Conservation (phyloP, 2,113 vertebrate species). For the Bagarius yarrelli region DNA sequence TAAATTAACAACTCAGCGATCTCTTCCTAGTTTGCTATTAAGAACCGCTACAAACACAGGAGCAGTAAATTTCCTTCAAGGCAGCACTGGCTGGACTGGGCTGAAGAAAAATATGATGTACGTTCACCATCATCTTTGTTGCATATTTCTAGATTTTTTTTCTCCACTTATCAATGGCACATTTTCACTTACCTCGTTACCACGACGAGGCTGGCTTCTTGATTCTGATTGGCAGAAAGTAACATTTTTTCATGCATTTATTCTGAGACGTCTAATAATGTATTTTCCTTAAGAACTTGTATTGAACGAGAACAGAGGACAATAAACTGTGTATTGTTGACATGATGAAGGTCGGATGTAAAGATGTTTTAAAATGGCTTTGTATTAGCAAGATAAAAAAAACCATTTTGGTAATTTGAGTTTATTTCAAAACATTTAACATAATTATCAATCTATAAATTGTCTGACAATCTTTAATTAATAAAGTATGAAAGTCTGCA, state of each 20-base stretch:
- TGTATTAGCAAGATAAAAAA: not conserved
- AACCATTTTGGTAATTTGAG: not conserved
- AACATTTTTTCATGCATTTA: not conserved
- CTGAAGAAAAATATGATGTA: slow-evolving; percentile 87
- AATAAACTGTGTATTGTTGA: not conserved
- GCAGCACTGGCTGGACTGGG: slow-evolving; percentile 96
- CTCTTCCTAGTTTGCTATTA: slow-evolving; percentile 83
- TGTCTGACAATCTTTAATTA: not conserved
- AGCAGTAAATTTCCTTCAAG: slow-evolving; percentile 78
- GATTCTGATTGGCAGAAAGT: not conserved
- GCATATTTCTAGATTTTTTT: not conserved
- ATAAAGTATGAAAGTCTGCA: not conserved
- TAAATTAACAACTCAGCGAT: not conserved
- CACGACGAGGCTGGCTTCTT: not conserved
- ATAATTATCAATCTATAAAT: not conserved
- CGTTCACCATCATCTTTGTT: slow-evolving; percentile 44
- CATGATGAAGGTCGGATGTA: not conserved
- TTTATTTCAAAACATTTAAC: not conserved
- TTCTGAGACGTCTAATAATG: not conserved
- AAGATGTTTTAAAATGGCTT: not conserved
- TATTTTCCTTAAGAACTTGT: not conserved
- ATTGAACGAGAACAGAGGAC: not conserved
- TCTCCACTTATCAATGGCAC: not conserved
- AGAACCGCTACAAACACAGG: slow-evolving; percentile 83
- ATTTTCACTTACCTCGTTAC: not conserved